These are phyloP conservation scores for Melanogrammus aeglefinus DNA, from an alignment of 2,797 vertebrate genomes.

Conservation along the genomic window DNA sequence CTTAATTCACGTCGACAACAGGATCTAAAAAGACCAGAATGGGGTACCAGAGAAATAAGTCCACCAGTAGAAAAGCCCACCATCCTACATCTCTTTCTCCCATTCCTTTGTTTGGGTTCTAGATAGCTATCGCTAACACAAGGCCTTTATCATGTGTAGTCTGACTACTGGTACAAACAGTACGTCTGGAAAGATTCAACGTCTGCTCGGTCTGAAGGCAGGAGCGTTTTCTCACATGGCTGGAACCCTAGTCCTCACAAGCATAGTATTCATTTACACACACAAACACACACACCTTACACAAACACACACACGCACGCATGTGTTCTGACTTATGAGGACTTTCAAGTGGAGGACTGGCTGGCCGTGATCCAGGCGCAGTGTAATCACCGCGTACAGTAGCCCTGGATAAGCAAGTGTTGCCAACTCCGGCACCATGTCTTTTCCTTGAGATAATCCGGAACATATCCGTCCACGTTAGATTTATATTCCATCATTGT, in stretches of 20 bases:
- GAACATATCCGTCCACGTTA: slow-evolving; percentile 43
- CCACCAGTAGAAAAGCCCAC: slow-evolving; percentile 15
- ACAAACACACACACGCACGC: slow-evolving; percentile 18
- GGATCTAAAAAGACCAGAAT: slow-evolving; percentile 25
- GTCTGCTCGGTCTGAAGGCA: slow-evolving; percentile 14
- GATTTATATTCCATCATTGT: slow-evolving; percentile 38
- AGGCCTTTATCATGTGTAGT: slow-evolving; percentile 3
- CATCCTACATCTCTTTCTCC: slow-evolving; percentile 2
- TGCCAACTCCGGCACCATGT: slow-evolving; percentile 32
- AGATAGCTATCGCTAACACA: background rate
- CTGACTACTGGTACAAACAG: background rate
- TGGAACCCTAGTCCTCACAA: slow-evolving; percentile 2
- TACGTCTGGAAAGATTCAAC: slow-evolving; percentile 14
- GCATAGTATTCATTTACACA: slow-evolving; percentile 11
- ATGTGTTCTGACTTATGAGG: slow-evolving; percentile 31
- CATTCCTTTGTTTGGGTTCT: background rate
- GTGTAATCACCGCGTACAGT: slow-evolving; percentile 34
- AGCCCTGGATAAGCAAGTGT: slow-evolving; percentile 18
- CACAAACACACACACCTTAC: background rate
- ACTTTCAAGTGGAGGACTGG: slow-evolving; percentile 14
- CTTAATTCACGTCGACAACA: slow-evolving; percentile 21
- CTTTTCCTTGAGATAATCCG: slow-evolving; percentile 38
- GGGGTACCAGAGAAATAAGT: slow-evolving; percentile 28
- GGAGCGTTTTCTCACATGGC: slow-evolving; percentile 8
- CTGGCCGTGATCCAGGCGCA: slow-evolving; percentile 25